Conservation (phyloP, 2,797 vertebrate species). For the Tolypeutes matacus region DNA sequence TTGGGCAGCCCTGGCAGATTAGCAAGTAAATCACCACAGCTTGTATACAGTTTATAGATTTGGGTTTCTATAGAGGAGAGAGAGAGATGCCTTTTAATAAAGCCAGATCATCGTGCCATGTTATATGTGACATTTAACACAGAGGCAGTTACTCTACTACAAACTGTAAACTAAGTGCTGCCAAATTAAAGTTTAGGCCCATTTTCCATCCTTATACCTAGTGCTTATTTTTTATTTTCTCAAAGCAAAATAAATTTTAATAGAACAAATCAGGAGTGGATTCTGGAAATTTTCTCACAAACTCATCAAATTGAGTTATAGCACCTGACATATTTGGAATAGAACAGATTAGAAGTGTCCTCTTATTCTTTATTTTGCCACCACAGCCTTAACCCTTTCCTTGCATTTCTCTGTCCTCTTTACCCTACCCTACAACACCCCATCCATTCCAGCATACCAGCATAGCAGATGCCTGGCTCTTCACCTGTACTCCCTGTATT, state of each 20-base stretch:
- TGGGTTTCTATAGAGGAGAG: neutral
- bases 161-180: slow-evolving; percentile 28
- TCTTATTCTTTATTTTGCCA: neutral
- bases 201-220: neutral
- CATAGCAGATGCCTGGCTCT: neutral
- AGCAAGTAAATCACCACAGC: neutral
- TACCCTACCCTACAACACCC: neutral
- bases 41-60: neutral
- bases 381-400: neutral
- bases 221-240: slow-evolving; percentile 19
- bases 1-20: neutral
- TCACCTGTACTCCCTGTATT: neutral
- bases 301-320: neutral
- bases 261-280: neutral
- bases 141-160: neutral
- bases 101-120: neutral
- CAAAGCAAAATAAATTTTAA: neutral
- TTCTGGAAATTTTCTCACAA: slow-evolving; percentile 29
- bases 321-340: slow-evolving; percentile 5
- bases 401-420: neutral
- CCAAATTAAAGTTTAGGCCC: neutral
- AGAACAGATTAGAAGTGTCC: neutral
- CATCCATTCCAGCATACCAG: neutral
- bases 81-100: slow-evolving; percentile 40
- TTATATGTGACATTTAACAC: slow-evolving; percentile 54